Percentiles rank a stretch among this genome's conserved stretches.
Evolutionary conservation across 2,113 vertebrate species (phyloP).

Genomic region (Telmatochromis bifrenatus): DNA sequence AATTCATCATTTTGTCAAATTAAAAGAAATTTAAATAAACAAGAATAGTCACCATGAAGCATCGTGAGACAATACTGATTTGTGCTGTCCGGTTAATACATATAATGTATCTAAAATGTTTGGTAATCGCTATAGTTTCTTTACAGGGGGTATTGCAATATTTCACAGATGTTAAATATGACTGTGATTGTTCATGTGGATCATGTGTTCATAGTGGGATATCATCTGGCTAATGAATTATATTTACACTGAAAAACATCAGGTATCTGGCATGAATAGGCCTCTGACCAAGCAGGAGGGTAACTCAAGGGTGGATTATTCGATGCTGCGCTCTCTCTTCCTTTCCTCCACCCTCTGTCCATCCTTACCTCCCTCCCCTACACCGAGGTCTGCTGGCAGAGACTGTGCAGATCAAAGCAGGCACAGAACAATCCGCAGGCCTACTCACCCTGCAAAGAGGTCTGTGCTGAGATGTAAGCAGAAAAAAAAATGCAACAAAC

Average conservation of each 20-base stretch:
- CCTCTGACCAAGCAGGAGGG: background rate
- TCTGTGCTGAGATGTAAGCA: background rate
- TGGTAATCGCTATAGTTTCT: background rate
- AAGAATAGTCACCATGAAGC: background rate
- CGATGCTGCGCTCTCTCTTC: background rate
- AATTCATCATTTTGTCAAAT: background rate
- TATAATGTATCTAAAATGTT: background rate
- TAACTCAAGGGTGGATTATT: background rate
- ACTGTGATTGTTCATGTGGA: background rate
- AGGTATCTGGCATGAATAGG: conserved; percentile 5
- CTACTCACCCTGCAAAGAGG: conserved; percentile 26
- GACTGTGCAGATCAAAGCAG: conserved; percentile 29
- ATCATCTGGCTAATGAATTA: background rate
- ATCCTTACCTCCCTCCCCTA: background rate
- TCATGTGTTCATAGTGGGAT: background rate
- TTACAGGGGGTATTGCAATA: background rate
- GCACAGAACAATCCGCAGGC: conserved; percentile 34
- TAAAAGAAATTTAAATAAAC: background rate
- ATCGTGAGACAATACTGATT: background rate
- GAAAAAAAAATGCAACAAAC: background rate
- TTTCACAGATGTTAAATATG: background rate
- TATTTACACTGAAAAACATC: background rate
- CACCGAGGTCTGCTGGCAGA: conserved; percentile 23
- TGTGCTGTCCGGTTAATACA: background rate
- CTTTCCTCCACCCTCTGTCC: background rate